Conservation (phyloP, 1,140 invertebrate species). For the Portunus trituberculatus region DNA sequence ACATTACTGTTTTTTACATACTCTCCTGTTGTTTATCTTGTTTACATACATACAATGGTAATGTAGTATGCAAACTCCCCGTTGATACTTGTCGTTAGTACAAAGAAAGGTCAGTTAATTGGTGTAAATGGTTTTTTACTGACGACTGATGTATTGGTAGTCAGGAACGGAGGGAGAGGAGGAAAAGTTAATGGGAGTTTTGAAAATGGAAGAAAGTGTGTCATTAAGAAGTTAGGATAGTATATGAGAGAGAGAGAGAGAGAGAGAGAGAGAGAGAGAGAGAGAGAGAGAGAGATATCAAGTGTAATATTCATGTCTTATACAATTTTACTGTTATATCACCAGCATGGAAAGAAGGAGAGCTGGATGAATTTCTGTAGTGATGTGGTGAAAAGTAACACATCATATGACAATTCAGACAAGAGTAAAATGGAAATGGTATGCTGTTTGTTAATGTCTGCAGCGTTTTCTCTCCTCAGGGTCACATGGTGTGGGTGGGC, state of each 20-base stretch:
- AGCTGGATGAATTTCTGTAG: too few relatives aligned
- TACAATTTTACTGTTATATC: too few relatives aligned
- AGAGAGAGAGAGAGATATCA: neutral
- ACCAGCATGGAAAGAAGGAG: too few relatives aligned
- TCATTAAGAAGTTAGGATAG: neutral
- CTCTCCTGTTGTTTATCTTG: neutral
- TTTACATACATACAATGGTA: neutral
- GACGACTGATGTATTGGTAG: neutral
- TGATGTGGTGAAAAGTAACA: too few relatives aligned
- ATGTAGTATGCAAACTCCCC: neutral
- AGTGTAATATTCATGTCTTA: too few relatives aligned
- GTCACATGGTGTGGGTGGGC: too few relatives aligned
- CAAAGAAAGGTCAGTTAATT: slow-evolving; percentile 20
- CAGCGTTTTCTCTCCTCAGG: too few relatives aligned
- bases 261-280: slow-evolving; percentile 56
- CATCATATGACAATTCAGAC: too few relatives aligned
- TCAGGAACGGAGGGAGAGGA: slow-evolving; percentile 7
- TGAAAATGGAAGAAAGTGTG: neutral
- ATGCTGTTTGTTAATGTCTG: too few relatives aligned
- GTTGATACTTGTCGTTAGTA: neutral
- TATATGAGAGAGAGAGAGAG: slow-evolving; percentile 21
- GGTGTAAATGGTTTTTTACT: neutral
- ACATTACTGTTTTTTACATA: neutral
- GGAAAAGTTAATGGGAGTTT: neutral
- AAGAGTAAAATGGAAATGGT: too few relatives aligned